Base-by-base conservation (phyloP, 2,888 invertebrate species). In the Drosophila subsilvestris region DNA sequence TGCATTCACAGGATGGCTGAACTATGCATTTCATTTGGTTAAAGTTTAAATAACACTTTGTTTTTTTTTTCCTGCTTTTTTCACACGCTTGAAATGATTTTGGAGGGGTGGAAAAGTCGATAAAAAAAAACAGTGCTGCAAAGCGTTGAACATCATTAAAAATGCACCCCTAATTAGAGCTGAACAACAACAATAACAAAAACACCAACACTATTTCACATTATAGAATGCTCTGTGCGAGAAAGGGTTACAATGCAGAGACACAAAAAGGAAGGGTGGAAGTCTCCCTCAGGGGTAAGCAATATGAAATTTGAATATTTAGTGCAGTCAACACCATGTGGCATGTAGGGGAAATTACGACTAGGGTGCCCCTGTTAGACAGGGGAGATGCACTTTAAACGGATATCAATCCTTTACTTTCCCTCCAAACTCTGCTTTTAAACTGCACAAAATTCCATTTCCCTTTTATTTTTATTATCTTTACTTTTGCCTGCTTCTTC, bases 11-110 rank as follows among this genome's bases (percentile, higher is more conserved):
- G 18, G 27, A 14, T 32, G 42, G 49, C 60, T 66, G 69, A 67
- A 73, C 66, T 60, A 67, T 59, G 58, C 66, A 67, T 70, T 69
- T 74, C 76, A 76, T 76, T 79, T 79, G 63, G 79, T 76, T 78
- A 53, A 67, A 63, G 61, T 76, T 69, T 76, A 63, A 78, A 79
- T 56, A 73, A 76, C 53, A 66, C 43, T 25, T 60, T 68, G 8
- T 45, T 20, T 29, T 51, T 58, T 51, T 53, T 57, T 65, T 48
- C 4, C 3, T 20, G 20, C 5, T 5, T 25, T 25, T 25, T 25
- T 43, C 43, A 17, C 42, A 12, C 54, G 43, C 42, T 25, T 43
- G 43, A 55, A 55, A 42, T 60, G 9, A 50, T 55, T 27, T 32
- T 25, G 27, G 20, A 32, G 8, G 9, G 22, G 22, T 3, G 20